phyloP scores from a whole-genome alignment of 1,140 invertebrate species.

The Nasonia giraulti region DNA sequence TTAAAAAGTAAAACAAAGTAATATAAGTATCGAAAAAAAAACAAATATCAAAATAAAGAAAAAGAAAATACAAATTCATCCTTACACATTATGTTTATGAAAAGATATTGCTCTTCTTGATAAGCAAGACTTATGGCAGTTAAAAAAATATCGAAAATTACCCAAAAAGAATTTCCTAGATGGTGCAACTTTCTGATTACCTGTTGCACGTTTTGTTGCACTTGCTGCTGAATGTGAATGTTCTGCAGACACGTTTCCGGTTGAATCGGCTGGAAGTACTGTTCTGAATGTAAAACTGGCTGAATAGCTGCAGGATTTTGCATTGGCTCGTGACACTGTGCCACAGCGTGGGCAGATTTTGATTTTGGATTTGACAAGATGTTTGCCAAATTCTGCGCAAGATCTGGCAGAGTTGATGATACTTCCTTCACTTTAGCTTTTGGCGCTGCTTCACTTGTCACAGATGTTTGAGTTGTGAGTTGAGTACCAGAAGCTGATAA shows the following conservation, averaged over 20 bases:
- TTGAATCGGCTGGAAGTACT: conserved; percentile 69
- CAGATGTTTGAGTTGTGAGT: conserved; percentile 52
- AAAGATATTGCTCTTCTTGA: neutral
- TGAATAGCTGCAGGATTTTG: conserved; percentile 46
- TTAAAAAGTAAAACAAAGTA: neutral
- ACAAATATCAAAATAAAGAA: neutral
- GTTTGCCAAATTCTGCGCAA: conserved; percentile 72
- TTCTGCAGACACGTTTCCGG: conserved; percentile 59
- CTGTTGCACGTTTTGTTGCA: conserved; percentile 60
- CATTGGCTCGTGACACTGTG: conserved; percentile 59
- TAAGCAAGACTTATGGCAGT: neutral
- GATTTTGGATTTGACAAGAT: conserved; percentile 72
- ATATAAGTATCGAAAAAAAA: neutral
- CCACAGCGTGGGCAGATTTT: conserved; percentile 64
- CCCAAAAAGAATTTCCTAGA: conserved; percentile 44
- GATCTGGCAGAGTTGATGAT: conserved; percentile 70
- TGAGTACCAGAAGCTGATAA: conserved; percentile 38
- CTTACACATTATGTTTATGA: neutral
- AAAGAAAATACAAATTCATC: neutral
- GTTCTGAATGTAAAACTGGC: conserved; percentile 63
- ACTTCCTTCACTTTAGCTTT: conserved; percentile 71
- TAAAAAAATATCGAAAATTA: conserved; percentile 41
- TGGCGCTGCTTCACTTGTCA: conserved; percentile 56
- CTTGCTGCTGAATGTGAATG: conserved; percentile 57
- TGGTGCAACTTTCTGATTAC: conserved; percentile 50